These are phyloP conservation scores for Hippocampus zosterae DNA, from an alignment of 2,113 vertebrate species.

Conservation along the genomic window DNA sequence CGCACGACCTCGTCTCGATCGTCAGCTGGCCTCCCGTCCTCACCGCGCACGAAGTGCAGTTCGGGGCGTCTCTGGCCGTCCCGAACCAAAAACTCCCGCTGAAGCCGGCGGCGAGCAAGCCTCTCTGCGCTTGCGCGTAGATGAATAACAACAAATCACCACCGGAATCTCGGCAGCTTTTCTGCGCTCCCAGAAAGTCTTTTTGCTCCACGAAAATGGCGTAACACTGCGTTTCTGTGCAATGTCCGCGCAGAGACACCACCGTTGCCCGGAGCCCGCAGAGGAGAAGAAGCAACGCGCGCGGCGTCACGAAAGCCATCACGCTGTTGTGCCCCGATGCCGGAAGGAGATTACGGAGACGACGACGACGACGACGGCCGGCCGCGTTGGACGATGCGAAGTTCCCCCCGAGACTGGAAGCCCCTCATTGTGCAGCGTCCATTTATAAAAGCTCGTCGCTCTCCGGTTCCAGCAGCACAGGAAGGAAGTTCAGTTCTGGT, in stretches of 20 bases:
- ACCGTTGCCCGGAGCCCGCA: constrained; percentile 18
- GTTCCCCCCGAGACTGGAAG: background rate
- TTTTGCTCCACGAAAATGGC: background rate
- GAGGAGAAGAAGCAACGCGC: constrained; percentile 14
- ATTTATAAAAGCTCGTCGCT: constrained; percentile 44
- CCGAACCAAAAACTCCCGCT: constrained; percentile 31
- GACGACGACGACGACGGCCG: background rate
- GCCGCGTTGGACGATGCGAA: background rate
- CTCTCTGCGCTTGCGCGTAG: rapidly evolving
- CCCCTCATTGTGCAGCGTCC: background rate
- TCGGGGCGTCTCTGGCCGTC: too few species aligned
- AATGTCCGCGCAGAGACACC: constrained; percentile 4
- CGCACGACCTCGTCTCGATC: background rate
- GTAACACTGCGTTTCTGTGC: constrained; percentile 18
- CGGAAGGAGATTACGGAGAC: constrained; percentile 21
- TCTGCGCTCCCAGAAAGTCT: constrained; percentile 5
- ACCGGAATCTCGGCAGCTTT: rapidly evolving
- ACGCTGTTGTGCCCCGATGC: constrained; percentile 14
- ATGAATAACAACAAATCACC: background rate
- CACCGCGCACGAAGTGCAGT: constrained; percentile 15
- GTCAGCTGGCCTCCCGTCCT: background rate
- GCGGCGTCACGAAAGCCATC: constrained; percentile 7
- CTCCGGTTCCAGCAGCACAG: constrained; percentile 11
- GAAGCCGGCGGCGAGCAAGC: rapidly evolving
- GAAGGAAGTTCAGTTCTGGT: constrained; percentile 54